Base-by-base conservation (phyloP, 92 coral and sea anemone genomes). In the Epizoanthus stellaris region DNA sequence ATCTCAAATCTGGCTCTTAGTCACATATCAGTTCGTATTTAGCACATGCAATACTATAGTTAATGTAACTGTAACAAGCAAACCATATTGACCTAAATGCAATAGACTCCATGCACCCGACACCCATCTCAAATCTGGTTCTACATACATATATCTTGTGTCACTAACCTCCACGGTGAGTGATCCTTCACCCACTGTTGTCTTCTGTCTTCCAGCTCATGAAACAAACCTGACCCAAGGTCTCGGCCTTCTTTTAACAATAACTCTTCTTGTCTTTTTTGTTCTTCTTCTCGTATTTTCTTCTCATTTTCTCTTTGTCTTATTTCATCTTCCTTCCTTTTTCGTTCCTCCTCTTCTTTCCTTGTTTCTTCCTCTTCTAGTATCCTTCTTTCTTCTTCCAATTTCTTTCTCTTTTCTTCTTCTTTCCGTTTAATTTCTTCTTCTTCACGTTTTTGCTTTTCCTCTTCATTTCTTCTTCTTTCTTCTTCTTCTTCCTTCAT, bases 131-230 rank as follows among this genome's bases (percentile, higher is more conserved):
- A 45, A 45, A 45, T 10, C 52, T 45, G 52, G 52, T 10, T 45
- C 52, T 30, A 30, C 10, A 16, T 49, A 13, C 3, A 5, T 13
- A 57, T 7, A 45, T 54, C 6, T 0, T 20, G 23, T 34, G 38
- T 4, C 30, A 80, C 57, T 53, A 84, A 97, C 99, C 95, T 95
- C 99, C 98, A 94, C 6, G 89, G 93, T 10, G 87, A 70, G 66
- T 95, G 98, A 20, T 89, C 91, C 80, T 86, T 88, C 12, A 94
- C 62, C 99, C 99, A 96, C 72, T 89, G 88, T 20, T 47, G 86
- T 86, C 99, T 84, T 42, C 80, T 71, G 36, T 68, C 83, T 86
- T 92, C 98, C 12, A 94, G 77, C 6, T 80, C 82, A 23, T 54
- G 39, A 42, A 73, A 75, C 82, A 89, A 77, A 34, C 80, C 89